phyloP scores from a whole-genome alignment of 2,797 vertebrate genomes.

The Philypnodon macrostomus region DNA sequence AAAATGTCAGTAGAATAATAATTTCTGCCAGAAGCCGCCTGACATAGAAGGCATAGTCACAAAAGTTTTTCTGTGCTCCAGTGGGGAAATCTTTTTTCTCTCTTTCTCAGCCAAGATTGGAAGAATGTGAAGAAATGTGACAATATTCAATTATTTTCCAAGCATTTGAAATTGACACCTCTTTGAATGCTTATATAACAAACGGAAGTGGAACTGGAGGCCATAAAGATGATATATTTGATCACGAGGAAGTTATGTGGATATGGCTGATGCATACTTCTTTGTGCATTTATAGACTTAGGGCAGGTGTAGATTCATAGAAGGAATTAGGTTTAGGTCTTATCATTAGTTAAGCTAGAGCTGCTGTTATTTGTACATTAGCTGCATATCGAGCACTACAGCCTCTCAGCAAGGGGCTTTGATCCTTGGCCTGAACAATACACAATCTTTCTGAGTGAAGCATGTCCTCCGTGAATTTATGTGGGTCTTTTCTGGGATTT shows the following conservation, averaged over 20 bases:
- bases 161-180: slow-evolving; percentile 3
- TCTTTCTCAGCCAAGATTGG: background rate
- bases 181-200: slow-evolving; percentile 1
- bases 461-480: no score
- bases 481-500: no score
- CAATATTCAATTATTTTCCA: slow-evolving; percentile 13
- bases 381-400: no score
- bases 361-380: no score
- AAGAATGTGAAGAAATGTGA: background rate
- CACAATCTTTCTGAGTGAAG: no score
- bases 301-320: no score
- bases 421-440: no score
- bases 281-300: no score
- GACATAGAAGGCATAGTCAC: slow-evolving; percentile 14
- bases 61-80: slow-evolving; percentile 13
- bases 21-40: slow-evolving; percentile 30
- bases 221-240: background rate
- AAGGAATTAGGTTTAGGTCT: no score
- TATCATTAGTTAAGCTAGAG: no score
- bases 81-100: background rate
- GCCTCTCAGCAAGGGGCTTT: no score
- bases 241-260: background rate
- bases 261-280: background rate
- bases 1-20: slow-evolving; percentile 59
- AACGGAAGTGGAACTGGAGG: slow-evolving; percentile 2